A percentile compares a stretch with the other conserved stretches of the same genome.
phyloP scores from a whole-genome alignment of 92 coral and sea anemone species.

The Phenganax subtilis region DNA sequence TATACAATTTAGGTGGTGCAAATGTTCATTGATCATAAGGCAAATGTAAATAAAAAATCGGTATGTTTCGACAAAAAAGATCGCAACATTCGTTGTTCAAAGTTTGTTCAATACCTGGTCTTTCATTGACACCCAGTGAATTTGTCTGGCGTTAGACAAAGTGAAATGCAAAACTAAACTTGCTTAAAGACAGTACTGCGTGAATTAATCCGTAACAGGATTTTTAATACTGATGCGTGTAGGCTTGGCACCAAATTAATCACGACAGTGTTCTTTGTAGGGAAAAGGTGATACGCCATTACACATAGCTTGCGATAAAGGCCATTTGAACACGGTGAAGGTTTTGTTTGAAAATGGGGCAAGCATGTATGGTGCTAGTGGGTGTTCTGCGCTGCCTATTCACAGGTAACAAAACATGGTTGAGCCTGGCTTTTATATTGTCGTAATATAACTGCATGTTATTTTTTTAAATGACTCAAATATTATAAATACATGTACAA shows the following conservation, averaged over 20 bases:
- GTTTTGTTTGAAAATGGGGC: slow-evolving; percentile 32
- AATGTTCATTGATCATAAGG: slow-evolving; percentile 35
- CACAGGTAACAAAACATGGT: neutral
- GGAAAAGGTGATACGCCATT: slow-evolving; percentile 20
- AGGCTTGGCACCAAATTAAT: no score
- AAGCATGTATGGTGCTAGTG: neutral
- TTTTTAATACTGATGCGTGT: no score
- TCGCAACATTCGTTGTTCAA: neutral
- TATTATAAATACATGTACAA: no score
- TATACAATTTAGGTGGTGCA: slow-evolving; percentile 18
- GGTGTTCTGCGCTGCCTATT: neutral
- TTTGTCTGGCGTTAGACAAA: neutral
- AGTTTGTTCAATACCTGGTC: neutral
- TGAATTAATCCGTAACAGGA: neutral
- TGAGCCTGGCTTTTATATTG: neutral
- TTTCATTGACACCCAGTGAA: neutral
- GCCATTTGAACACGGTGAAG: slow-evolving; percentile 24
- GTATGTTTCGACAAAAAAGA: neutral
- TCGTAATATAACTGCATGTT: no score
- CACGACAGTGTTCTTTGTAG: neutral
- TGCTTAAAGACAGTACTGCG: neutral
- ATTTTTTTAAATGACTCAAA: no score
- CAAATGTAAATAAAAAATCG: slow-evolving; percentile 29
- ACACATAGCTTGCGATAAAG: slow-evolving; percentile 27
- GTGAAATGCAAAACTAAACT: neutral